Percentiles rank a stretch among this genome's conserved stretches.
Evolutionary conservation across 2,888 invertebrate species (phyloP).

Genomic region (Sepiola atlantica): DNA sequence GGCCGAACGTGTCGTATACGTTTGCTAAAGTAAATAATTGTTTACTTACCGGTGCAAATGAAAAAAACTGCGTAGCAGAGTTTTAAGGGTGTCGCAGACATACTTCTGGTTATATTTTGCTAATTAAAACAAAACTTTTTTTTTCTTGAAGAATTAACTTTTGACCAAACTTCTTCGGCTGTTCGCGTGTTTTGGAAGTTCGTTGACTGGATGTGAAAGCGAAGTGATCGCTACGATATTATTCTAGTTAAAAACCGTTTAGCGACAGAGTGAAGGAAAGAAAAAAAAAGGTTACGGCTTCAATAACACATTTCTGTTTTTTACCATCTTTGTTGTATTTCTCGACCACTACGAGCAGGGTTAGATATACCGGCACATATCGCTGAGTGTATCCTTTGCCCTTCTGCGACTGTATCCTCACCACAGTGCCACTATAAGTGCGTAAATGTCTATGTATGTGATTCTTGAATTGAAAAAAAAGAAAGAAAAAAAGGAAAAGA

Average conservation of each 20-base stretch:
- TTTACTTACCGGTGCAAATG: neutral
- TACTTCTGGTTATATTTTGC: neutral
- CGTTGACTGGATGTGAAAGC: neutral
- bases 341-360: neutral
- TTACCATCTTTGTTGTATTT: neutral
- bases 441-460: neutral
- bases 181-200: neutral
- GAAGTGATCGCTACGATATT: neutral
- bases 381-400: neutral
- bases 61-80: neutral
- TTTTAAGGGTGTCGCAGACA: neutral
- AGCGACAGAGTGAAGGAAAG: neutral
- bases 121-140: too few relatives aligned
- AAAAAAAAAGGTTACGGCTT: neutral
- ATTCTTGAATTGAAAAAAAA: too few relatives aligned
- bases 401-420: neutral
- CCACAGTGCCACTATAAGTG: neutral
- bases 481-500: neutral
- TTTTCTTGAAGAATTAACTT: neutral
- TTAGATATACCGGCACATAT: conserved; percentile 6
- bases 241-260: neutral
- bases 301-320: neutral
- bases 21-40: neutral
- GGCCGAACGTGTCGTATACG: too few relatives aligned
- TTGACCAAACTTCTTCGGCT: neutral